Evolutionary conservation across 1,140 invertebrate genomes (phyloP), one percentile per base, ranked within the genome.

Genomic region (Euura lappo): DNA sequence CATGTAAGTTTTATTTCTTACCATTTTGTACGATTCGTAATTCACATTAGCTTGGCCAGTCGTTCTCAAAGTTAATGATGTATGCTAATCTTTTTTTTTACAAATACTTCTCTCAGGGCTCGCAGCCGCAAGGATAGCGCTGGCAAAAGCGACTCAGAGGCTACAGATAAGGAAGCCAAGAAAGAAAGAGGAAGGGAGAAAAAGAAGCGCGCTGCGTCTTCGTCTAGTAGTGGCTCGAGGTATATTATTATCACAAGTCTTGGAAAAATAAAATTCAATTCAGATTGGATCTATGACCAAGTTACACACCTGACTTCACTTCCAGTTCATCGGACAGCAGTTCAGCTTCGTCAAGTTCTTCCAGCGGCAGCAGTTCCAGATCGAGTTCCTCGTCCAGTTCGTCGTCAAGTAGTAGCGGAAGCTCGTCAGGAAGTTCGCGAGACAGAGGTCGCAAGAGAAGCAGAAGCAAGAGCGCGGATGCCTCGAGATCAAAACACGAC

Each of bases 181-280:
- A 92, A 92, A 79, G 89, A 90, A 75, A 84, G 86, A 78, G 85
- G 83, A 42, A 88, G 91, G 76, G 93, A 92, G 78, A 91, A 91
- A 82, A 92, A 92, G 75, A 91, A 90, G 78, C 88, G 90, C 60
- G 94, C 93, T 8, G 93, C 91, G 47, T 94, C 93, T 3, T 93
- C 92, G 45, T 94, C 93, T 69, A 94, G 93, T 74, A 94, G 92
- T 77, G 93, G 92, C 75, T 92, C 92, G 82, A 94, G 93, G 93
- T 94, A 84, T 76, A 72, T 76, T 42, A 42, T 69, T 68, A 43
- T 69, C 46, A 68, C 51, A 10, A 47, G 43, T 13, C 51, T 69
- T n/a, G 65, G 28, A 46, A n/a, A 45, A 13, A 65, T 65, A 6
- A 44, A 11, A 74, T 73, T 42, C n/a, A 44, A 7, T 42, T 42